These are phyloP conservation scores for Augochlora pura DNA, from an alignment of 1,140 invertebrate genomes.

Conservation along the genomic window DNA sequence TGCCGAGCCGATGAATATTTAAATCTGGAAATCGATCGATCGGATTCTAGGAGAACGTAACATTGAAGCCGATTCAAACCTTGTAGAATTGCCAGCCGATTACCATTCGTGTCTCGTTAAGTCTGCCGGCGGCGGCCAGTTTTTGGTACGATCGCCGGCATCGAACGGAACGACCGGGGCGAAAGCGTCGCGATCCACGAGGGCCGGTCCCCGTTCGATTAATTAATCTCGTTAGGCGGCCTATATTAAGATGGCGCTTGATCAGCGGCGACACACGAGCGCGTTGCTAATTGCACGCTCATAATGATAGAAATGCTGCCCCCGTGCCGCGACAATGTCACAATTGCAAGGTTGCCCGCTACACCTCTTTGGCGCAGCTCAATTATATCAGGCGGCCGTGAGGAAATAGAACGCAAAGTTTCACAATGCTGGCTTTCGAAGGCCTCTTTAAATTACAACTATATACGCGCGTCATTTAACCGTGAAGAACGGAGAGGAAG, in stretches of 20 bases:
- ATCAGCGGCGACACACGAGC: not conserved
- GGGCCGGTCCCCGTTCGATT: too few relatives aligned
- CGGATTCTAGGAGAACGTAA: too few relatives aligned
- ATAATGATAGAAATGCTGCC: slow-evolving; percentile 23
- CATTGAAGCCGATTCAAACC: too few relatives aligned
- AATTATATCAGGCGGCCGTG: slow-evolving; percentile 61
- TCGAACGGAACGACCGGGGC: too few relatives aligned
- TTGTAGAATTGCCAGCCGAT: too few relatives aligned
- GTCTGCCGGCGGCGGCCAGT: too few relatives aligned
- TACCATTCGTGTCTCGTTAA: too few relatives aligned
- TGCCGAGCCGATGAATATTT: too few relatives aligned
- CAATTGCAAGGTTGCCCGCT: slow-evolving; percentile 40
- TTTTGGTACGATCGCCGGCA: too few relatives aligned
- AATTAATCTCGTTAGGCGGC: not conserved
- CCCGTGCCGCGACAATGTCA: slow-evolving; percentile 37
- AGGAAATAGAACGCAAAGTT: slow-evolving; percentile 62
- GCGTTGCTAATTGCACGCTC: slow-evolving; percentile 21
- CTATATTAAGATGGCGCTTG: not conserved
- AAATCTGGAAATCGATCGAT: too few relatives aligned
- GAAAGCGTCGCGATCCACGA: not conserved
- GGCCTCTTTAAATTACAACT: slow-evolving; percentile 56
- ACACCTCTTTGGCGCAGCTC: slow-evolving; percentile 47
- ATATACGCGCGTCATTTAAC: slow-evolving; percentile 19
- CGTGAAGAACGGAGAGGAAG: slow-evolving; percentile 13
- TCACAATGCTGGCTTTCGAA: slow-evolving; percentile 55